These are phyloP conservation scores for Sapayoa aenigma DNA, from an alignment of 2,113 vertebrate species.

Conservation along the genomic window DNA sequence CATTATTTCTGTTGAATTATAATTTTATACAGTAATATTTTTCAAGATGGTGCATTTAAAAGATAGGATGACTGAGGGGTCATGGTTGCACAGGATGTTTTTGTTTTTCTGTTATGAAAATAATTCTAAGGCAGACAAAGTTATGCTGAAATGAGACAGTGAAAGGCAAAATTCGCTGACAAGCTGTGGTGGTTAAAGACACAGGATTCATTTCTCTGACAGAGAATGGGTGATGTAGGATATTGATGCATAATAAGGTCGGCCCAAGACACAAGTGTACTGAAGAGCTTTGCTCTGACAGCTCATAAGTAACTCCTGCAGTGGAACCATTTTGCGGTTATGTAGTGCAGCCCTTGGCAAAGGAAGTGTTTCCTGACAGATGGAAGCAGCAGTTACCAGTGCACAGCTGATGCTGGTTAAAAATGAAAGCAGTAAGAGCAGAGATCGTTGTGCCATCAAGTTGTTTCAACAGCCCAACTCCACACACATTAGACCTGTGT, in stretches of 20 bases:
- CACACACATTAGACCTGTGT: not conserved
- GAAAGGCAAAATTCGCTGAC: not conserved
- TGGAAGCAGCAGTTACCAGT: not conserved
- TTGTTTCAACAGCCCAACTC: not conserved
- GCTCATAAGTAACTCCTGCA: not conserved
- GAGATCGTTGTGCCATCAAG: rapidly evolving
- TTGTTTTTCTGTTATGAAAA: not conserved
- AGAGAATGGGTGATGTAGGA: no score
- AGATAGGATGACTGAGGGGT: not conserved
- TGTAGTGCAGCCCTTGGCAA: not conserved
- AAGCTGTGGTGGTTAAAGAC: no score
- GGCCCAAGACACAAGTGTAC: no score
- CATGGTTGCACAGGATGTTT: not conserved
- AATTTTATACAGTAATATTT: not conserved
- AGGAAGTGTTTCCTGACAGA: not conserved
- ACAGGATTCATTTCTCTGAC: no score
- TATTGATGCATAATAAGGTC: no score
- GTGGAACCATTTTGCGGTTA: not conserved
- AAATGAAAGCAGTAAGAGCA: not conserved
- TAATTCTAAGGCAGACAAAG: not conserved
- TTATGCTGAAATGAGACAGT: not conserved
- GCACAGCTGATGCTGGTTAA: not conserved
- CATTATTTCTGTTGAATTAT: not conserved
- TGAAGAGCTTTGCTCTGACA: not conserved
- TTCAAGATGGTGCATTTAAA: not conserved